Conservation (phyloP, 2,888 invertebrate species). For the Drosophila birchii region DNA sequence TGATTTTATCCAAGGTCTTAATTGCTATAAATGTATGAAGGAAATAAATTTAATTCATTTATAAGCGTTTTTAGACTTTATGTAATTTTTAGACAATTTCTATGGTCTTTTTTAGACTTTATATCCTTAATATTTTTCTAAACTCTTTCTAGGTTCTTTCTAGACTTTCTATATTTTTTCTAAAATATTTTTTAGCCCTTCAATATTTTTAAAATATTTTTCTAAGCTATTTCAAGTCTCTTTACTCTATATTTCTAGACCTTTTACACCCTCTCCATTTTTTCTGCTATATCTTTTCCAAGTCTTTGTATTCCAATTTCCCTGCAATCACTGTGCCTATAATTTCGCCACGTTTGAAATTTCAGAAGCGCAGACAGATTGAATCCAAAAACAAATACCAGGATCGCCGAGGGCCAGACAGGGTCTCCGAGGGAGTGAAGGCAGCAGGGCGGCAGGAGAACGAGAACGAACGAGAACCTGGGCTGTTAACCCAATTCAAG, state of each 20-base stretch:
- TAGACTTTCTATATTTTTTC: too few species aligned
- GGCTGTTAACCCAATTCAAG: conserved; percentile 84
- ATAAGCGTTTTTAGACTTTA: too few species aligned
- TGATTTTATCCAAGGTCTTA: background rate
- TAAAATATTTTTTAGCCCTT: too few species aligned
- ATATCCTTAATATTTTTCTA: too few species aligned
- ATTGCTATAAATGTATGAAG: background rate
- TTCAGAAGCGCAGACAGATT: conserved; percentile 75
- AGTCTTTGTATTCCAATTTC: background rate
- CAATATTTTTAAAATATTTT: too few species aligned
- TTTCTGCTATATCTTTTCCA: background rate
- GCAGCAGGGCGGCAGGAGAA: background rate
- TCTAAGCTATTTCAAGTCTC: too few species aligned
- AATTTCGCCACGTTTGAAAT: conserved; percentile 73
- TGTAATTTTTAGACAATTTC: too few species aligned
- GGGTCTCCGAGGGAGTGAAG: background rate
- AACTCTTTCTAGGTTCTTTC: too few species aligned
- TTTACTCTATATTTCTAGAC: background rate
- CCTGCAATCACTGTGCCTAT: conserved; percentile 3
- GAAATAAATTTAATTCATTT: background rate
- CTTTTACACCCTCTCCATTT: background rate
- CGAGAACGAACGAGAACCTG: conserved; percentile 54
- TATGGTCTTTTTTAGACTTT: too few species aligned
- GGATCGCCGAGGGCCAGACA: conserved; percentile 50
- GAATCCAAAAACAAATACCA: conserved; percentile 58